Percentiles rank a stretch among this genome's conserved stretches.
phyloP scores from a whole-genome alignment of 2,888 invertebrate species.

The Tenthredo distinguenda region DNA sequence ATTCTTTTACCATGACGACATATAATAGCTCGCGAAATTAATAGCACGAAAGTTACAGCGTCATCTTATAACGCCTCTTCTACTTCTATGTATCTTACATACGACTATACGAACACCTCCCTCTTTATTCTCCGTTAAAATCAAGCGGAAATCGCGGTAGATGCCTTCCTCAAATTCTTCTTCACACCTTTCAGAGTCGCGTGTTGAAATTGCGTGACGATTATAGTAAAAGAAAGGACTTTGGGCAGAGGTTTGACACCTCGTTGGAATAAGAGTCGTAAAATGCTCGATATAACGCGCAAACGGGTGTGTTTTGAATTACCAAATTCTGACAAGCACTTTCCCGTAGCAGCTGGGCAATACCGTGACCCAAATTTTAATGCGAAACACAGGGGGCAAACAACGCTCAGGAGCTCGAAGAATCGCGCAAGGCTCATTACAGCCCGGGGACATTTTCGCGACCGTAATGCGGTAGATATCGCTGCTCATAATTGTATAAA shows the following conservation, averaged over 20 bases:
- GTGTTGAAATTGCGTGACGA: neutral
- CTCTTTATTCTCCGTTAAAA: neutral
- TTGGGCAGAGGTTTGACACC: neutral
- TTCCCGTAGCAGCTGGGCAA: conserved; percentile 14
- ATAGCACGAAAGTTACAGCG: neutral
- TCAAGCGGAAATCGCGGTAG: neutral
- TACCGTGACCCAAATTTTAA: conserved; percentile 42
- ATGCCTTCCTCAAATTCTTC: neutral
- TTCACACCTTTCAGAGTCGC: neutral
- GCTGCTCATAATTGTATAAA: conserved; percentile 18
- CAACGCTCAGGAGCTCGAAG: conserved; percentile 18
- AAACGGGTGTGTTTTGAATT: conserved; percentile 39
- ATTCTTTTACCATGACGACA: conserved; percentile 22
- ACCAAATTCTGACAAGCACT: conserved; percentile 22
- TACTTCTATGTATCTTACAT: neutral
- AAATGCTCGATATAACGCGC: conserved; percentile 3
- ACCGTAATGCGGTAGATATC: neutral
- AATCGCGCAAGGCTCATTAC: conserved; percentile 33
- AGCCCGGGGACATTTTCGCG: conserved; percentile 23
- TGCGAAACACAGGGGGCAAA: conserved; percentile 35
- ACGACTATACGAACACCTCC: neutral
- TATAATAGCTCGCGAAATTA: neutral
- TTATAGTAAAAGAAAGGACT: neutral
- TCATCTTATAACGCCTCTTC: conserved; percentile 23
- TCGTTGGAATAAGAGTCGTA: neutral